Evolutionary conservation across 1,140 invertebrate species (phyloP), one percentile per base, ranked within the genome.

Genomic region (Pogonomyrmex californicus): DNA sequence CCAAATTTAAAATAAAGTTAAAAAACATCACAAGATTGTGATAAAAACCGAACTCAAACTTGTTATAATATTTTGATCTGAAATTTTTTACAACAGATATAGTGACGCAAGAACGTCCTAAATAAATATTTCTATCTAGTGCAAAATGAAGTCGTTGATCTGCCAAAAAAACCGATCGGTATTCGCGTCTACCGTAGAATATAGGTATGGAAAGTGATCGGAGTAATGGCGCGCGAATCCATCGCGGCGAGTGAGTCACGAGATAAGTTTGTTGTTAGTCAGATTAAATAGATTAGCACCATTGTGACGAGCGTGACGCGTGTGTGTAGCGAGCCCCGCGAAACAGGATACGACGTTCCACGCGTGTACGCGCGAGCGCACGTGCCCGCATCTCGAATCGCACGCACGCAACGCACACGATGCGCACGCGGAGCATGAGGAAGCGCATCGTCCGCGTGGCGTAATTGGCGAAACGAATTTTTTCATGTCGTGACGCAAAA

Each of bases 271-370:
- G 93, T 91, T 90, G 91, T 90, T 93, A 92, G 90, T 92, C 92
- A 93, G 93, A 94, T 94, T 83, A 94, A 94, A 94, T 94, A 93
- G 94, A 95, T 94, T 94, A 94, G 92, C 93, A 91, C 86, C 91
- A 89, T 93, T 91, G 92, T 93, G 90, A 92, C 90, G 87, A 91
- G 87, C 86, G 87, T 88, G 76, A 91, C 87, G 88, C 66, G 83
- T 79, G 75, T 79, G 23, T 66, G n/a, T 51, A 68, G 81, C 89
- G 86, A 66, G 58, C 79, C 63, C 47, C 68, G 63, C 87, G 81
- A 86, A 91, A 90, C 87, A 89, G 90, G 89, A 91, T 92, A 91
- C 85, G 17, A 71, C 75, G 79, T 66, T 66, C 36, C 41, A 76
- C 63, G 70, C 49, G 65, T 65, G 77, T 60, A 51, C 47, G 70